Conservation (phyloP, 2,113 vertebrate species). For the Redunca redunca region DNA sequence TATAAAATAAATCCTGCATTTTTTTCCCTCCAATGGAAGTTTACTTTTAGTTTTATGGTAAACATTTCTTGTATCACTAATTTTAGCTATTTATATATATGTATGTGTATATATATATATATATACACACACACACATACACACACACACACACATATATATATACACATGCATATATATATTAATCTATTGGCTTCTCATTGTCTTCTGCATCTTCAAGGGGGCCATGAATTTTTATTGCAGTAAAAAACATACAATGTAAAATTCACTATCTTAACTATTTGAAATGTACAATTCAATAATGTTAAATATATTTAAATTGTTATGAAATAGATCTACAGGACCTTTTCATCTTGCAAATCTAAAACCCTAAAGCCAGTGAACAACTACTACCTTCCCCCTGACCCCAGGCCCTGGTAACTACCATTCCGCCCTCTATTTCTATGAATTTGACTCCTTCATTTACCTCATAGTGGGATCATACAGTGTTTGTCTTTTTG, state of each 20-base stretch:
- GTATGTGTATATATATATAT: neutral
- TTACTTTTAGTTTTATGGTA: neutral
- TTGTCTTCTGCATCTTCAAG: neutral
- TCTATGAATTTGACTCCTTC: neutral
- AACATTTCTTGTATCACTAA: neutral
- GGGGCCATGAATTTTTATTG: neutral
- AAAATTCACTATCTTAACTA: neutral
- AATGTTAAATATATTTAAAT: neutral
- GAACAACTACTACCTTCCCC: neutral
- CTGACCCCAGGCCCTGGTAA: accelerated
- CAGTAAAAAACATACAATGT: neutral
- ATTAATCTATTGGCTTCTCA: neutral
- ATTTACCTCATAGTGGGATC: neutral
- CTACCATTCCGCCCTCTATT: neutral
- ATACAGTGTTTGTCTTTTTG: neutral
- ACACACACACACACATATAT: neutral
- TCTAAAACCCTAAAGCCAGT: neutral
- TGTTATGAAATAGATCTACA: neutral
- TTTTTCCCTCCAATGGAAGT: neutral
- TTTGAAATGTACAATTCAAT: neutral
- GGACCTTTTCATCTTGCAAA: neutral
- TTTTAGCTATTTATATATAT: neutral
- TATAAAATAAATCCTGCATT: neutral
- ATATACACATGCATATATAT: neutral
- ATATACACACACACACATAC: too few species aligned